These are phyloP conservation scores for Sparus aurata DNA, from an alignment of 2,797 vertebrate species.

Conservation along the genomic window DNA sequence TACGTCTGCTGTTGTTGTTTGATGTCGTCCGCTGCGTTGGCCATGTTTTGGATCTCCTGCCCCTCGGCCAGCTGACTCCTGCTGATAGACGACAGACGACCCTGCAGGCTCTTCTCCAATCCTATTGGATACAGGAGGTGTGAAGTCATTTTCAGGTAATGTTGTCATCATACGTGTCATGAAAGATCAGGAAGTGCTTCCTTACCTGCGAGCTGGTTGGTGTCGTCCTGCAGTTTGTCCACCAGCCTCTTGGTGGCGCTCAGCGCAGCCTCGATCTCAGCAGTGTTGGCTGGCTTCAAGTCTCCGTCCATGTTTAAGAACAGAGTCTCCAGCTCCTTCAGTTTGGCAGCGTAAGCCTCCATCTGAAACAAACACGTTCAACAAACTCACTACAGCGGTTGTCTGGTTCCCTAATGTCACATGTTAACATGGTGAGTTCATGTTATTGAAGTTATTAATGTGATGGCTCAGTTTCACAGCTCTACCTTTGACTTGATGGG, in stretches of 20 bases:
- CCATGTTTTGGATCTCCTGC: conserved; percentile 79
- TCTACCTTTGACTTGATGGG: conserved; percentile 89
- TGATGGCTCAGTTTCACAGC: too few species aligned
- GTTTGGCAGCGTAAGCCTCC: conserved; percentile 80
- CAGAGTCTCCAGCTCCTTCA: conserved; percentile 86
- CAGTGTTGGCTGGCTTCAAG: background rate
- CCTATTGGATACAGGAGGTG: conserved; percentile 71
- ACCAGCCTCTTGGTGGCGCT: conserved; percentile 78
- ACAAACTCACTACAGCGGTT: background rate
- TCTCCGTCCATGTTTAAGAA: conserved; percentile 61
- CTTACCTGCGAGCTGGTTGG: conserved; percentile 75
- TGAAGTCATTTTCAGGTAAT: background rate
- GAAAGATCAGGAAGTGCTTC: background rate
- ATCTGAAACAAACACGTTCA: conserved; percentile 79
- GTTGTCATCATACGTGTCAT: background rate
- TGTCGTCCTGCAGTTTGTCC: conserved; percentile 78
- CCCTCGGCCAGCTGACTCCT: conserved; percentile 73
- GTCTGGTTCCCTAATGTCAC: background rate
- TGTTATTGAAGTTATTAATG: too few species aligned
- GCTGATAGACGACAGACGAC: conserved; percentile 81
- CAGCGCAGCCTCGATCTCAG: conserved; percentile 85
- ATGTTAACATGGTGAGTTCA: background rate
- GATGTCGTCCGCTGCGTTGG: conserved; percentile 52
- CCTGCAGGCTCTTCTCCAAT: conserved; percentile 81
- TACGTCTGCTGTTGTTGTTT: conserved; percentile 75